A percentile compares a stretch with the other conserved stretches of the same genome.
phyloP scores from a whole-genome alignment of 2,797 vertebrate genomes.

The Neomorphus geoffroyi region DNA sequence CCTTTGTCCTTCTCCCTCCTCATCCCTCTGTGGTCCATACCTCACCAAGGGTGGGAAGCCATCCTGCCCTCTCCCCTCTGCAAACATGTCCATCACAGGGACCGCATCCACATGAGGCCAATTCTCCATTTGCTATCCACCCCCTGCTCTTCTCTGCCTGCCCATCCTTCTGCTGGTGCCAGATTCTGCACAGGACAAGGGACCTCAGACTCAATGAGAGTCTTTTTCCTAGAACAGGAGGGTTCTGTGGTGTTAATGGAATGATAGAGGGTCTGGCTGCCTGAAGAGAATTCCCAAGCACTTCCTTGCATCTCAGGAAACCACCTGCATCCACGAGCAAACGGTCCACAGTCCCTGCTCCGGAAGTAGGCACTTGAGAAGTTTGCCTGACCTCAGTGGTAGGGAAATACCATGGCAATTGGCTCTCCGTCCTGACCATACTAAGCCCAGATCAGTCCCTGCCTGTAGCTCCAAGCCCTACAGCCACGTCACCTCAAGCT shows the following conservation, averaged over 20 bases:
- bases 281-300: accelerated
- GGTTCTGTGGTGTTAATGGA: neutral
- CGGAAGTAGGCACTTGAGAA: neutral
- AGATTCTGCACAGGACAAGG: neutral
- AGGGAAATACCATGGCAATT: neutral
- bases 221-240: neutral
- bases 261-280: neutral
- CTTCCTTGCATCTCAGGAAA: neutral
- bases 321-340: neutral
- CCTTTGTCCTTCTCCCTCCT: neutral
- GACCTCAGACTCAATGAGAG: neutral
- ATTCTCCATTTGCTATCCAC: neutral
- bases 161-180: accelerated
- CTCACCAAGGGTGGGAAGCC: neutral
- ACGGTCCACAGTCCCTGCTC: accelerated
- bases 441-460: neutral
- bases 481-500: accelerated
- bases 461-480: neutral
- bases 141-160: neutral
- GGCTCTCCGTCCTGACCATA: neutral
- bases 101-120: neutral
- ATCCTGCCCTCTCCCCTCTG: neutral
- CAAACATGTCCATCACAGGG: neutral
- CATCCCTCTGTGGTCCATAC: neutral
- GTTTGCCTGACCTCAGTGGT: neutral